phyloP scores from a whole-genome alignment of 2,113 vertebrate species.

The Melanerpes formicivorus region DNA sequence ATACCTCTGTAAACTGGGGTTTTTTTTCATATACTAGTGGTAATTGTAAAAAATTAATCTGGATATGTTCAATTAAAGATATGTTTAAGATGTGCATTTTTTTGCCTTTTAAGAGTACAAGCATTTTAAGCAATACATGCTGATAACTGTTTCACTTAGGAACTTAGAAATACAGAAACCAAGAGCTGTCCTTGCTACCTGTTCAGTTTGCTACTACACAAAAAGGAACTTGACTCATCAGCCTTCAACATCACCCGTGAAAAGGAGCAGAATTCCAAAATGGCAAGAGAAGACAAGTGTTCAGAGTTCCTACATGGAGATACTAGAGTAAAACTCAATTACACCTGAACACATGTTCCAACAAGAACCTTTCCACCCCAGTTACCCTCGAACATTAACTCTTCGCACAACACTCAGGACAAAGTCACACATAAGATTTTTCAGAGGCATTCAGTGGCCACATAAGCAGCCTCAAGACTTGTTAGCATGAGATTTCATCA shows the following conservation, averaged over 20 bases:
- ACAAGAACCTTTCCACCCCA: not conserved
- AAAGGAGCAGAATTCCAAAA: not conserved
- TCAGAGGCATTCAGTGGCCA: not conserved
- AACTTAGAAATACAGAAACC: not conserved
- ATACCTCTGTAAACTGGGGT: not conserved
- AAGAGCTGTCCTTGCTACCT: not conserved
- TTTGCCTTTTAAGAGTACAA: not conserved
- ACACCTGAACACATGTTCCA: not conserved
- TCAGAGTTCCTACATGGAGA: not conserved
- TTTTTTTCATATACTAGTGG: not conserved
- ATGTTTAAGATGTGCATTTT: not conserved
- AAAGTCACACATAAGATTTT: not conserved
- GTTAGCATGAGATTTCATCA: not conserved
- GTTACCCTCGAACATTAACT: not conserved
- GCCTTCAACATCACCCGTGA: not conserved
- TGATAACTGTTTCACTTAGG: not conserved
- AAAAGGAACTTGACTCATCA: not conserved
- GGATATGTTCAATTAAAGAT: not conserved
- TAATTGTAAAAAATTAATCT: not conserved
- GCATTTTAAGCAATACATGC: accelerated
- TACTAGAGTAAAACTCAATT: not conserved
- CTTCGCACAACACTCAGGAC: not conserved
- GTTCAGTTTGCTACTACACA: not conserved
- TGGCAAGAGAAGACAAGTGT: accelerated
- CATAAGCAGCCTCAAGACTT: not conserved